Percentiles rank a stretch among this genome's conserved stretches.
phyloP scores from a whole-genome alignment of 2,888 invertebrate species.

The Entomobrya multifasciata region DNA sequence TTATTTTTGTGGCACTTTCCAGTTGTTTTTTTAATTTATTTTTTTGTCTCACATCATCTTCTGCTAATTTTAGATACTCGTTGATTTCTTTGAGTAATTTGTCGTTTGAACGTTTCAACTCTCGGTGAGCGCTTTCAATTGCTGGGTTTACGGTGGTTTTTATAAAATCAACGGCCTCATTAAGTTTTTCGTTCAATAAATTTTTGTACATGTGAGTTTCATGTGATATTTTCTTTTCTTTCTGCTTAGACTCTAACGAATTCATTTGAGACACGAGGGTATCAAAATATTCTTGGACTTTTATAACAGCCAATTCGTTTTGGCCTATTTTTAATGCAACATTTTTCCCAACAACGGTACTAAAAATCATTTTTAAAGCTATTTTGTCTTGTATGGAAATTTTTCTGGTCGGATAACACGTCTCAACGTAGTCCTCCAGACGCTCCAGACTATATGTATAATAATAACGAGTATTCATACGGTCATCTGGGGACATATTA shows the following conservation, averaged over 20 bases:
- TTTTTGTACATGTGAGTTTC: neutral
- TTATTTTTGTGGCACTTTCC: neutral
- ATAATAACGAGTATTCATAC: no score
- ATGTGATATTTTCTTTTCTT: neutral
- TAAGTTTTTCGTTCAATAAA: neutral
- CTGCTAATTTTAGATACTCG: neutral
- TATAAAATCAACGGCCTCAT: neutral
- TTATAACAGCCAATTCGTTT: neutral
- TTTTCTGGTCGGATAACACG: no score
- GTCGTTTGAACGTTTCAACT: neutral
- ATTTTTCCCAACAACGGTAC: neutral
- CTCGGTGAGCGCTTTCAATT: neutral
- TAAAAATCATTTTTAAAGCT: neutral
- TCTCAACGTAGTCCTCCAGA: no score
- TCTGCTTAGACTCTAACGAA: neutral
- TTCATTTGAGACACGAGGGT: neutral
- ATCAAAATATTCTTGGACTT: neutral
- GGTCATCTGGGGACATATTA: no score
- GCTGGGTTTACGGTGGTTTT: neutral
- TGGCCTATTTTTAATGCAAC: neutral
- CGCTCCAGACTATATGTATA: no score
- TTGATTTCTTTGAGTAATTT: neutral
- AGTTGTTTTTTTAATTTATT: neutral
- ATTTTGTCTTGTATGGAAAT: no score
- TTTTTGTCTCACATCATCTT: neutral